These are phyloP conservation scores for Conops quadrifasciatus DNA, from an alignment of 2,888 invertebrate genomes.

Conservation along the genomic window DNA sequence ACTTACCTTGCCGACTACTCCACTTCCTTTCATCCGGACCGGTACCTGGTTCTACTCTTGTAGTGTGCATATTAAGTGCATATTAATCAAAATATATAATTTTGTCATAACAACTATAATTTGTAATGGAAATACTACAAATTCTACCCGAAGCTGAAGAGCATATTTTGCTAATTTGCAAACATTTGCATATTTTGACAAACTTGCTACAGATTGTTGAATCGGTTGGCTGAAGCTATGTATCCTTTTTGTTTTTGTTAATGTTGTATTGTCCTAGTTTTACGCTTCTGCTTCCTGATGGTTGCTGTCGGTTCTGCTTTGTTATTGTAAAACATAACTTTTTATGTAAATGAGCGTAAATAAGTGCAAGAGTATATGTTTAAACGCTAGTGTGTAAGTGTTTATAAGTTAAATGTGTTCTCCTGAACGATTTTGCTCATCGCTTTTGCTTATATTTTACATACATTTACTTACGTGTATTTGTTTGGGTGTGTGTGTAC, in stretches of 20 bases:
- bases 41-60: not conserved
- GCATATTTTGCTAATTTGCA: constrained; percentile 26
- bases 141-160: too few species aligned
- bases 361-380: constrained; percentile 28
- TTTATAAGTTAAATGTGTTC: constrained; percentile 41
- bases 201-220: not conserved
- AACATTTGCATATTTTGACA: constrained; percentile 30
- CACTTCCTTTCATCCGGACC: too few species aligned
- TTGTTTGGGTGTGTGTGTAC: not conserved
- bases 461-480: not conserved
- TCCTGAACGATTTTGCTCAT: too few species aligned
- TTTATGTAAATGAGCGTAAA: constrained; percentile 25
- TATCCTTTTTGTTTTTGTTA: constrained; percentile 6
- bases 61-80: too few species aligned
- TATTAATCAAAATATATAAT: constrained; percentile 13
- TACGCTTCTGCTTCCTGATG: too few species aligned
- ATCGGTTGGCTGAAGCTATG: not conserved
- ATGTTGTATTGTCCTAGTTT: too few species aligned
- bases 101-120: constrained; percentile 10
- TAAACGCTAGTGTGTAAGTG: constrained; percentile 37
- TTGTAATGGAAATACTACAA: constrained; percentile 9
- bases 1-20: too few species aligned
- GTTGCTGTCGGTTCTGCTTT: not conserved
- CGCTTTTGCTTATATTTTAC: not conserved
- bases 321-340: constrained; percentile 9